Conservation (phyloP, 2,888 invertebrate genomes). For the Linnaemya vulpina region DNA sequence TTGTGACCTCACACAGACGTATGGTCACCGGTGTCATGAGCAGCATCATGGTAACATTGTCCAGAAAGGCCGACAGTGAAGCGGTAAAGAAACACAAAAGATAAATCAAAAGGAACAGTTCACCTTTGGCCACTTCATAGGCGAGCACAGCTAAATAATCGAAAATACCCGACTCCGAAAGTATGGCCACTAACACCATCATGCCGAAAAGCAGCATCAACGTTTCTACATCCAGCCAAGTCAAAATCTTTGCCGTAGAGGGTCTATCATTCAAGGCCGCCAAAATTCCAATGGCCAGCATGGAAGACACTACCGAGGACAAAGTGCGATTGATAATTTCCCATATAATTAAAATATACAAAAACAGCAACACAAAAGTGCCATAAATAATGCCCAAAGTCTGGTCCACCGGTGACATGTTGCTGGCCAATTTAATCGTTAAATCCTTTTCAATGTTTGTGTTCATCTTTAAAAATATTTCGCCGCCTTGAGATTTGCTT, state of each 20-base stretch:
- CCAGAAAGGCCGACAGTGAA: constrained; percentile 87
- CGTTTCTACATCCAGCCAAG: constrained; percentile 90
- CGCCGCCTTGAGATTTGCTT: constrained; percentile 46
- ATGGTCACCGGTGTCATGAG: constrained; percentile 90
- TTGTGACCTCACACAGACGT: constrained; percentile 92
- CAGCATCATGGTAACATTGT: constrained; percentile 90
- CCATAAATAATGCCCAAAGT: constrained; percentile 89
- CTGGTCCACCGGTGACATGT: constrained; percentile 86
- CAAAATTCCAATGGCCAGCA: constrained; percentile 87
- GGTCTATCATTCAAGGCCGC: constrained; percentile 87
- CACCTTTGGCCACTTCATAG: constrained; percentile 87
- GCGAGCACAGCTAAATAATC: constrained; percentile 89
- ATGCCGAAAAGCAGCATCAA: constrained; percentile 88
- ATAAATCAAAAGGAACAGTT: constrained; percentile 88
- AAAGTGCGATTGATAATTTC: constrained; percentile 88
- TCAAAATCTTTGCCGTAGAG: constrained; percentile 85
- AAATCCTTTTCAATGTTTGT: constrained; percentile 74
- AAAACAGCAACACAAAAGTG: constrained; percentile 86
- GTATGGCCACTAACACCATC: constrained; percentile 90
- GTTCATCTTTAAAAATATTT: constrained; percentile 63
- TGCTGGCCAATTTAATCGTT: constrained; percentile 85
- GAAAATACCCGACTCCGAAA: constrained; percentile 90
- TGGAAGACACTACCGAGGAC: constrained; percentile 88
- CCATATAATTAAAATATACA: constrained; percentile 91
- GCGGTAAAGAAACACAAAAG: constrained; percentile 88